phyloP scores from a whole-genome alignment of 2,113 vertebrate genomes.

The Forbesichthys papilliferus region DNA sequence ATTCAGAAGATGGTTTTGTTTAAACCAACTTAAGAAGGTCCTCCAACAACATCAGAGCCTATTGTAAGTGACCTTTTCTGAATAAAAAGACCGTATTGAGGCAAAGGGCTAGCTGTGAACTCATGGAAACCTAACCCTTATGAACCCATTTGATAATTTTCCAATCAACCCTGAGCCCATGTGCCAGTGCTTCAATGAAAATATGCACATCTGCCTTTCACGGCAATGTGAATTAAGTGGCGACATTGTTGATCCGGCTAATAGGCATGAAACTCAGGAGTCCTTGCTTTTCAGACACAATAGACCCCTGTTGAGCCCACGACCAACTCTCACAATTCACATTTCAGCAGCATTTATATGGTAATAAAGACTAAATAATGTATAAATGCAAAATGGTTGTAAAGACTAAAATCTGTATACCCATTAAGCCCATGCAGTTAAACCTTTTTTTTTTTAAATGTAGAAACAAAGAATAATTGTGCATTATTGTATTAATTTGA shows the following conservation, averaged over 20 bases:
- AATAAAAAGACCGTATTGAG: not conserved
- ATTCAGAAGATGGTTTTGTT: not conserved
- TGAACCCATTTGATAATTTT: no score
- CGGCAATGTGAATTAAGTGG: not conserved
- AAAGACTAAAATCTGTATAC: no score
- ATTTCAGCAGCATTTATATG: slow-evolving; percentile 37
- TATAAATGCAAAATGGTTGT: no score
- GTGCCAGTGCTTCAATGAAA: not conserved
- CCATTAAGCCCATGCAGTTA: no score
- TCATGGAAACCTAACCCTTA: no score
- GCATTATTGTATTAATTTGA: not conserved
- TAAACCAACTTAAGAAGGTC: no score
- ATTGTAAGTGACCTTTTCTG: not conserved
- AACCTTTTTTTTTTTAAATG: no score
- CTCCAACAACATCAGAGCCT: no score
- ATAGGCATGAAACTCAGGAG: slow-evolving; percentile 22
- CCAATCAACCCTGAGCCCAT: no score
- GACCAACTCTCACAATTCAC: not conserved
- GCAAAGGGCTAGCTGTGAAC: no score
- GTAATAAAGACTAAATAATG: slow-evolving; percentile 25
- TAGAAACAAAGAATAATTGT: not conserved
- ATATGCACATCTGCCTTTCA: not conserved
- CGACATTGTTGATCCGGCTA: slow-evolving; percentile 16
- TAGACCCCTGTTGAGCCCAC: not conserved
- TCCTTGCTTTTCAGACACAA: not conserved